Base-by-base conservation (phyloP, 2,113 vertebrate genomes). In the Prochilodus magdalenae region DNA sequence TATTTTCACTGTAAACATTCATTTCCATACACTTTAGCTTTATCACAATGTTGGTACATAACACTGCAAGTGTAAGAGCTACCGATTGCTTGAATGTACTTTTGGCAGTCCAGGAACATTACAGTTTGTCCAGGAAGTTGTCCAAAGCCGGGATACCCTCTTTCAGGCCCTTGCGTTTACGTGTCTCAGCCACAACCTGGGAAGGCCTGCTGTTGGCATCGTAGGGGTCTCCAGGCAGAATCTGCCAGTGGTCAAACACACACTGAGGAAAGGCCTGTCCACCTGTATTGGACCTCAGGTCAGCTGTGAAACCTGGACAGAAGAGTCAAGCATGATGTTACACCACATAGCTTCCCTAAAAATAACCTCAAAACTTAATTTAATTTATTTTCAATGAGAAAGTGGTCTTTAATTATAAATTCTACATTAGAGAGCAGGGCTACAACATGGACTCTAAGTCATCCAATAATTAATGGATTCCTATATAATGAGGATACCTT, bases 241-340 rank as follows among this genome's bases (percentile, higher is more conserved):
- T 87, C 84, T 93, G 82, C 86, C 89, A 90, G 16, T 87, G 88
- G 82, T 92, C 84, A 59, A 91, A 93, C 79, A 89, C 65, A 0
- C 80, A 73, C 49, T 90, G 90, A 47, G 89, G 90, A 73, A 92
- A 92, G 79, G 87, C 90, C 79, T 91, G 90, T n/a, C 91, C 91
- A 5, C 87, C 83, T 0, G 84, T 84, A 49, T 60, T 90, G 83
- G 86, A 88, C 77, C 78, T 79, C 85, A 91, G 82, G 27, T 80
- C 77, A 7, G 86, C 55, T 3, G 89, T 90, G 82, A 93, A 92
- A 79, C 87, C 87, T 92, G 82, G 2, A 13, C 5, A n/a, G 16
- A 82, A 49, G 67, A 81, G 36, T 29, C n/a, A 72, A 18, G 5
- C 11, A 40, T 24, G 6, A 36, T 49, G 47, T 12, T 49, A 49